Percentiles rank a stretch among this genome's conserved stretches.
Conservation (phyloP, 2,888 invertebrate species). For the Trichogramma dendrolimi region DNA sequence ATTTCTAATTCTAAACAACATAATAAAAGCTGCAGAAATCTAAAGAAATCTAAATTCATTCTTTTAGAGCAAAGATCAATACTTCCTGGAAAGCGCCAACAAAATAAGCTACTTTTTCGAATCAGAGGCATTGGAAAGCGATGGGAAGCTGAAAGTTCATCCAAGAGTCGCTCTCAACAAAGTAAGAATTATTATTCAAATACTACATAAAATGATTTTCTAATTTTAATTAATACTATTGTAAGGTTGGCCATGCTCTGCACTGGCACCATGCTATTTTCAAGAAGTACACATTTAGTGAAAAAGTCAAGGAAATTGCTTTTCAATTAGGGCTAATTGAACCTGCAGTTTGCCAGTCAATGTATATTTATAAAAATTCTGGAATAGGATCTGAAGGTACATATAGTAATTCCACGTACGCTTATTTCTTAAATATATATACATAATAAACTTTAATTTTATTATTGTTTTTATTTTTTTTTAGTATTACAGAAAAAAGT, state of each 20-base stretch:
- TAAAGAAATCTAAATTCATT: background rate
- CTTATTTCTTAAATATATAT: background rate
- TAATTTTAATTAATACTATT: slow-evolving; percentile 18
- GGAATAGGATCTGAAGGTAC: slow-evolving; percentile 82
- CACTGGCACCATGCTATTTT: slow-evolving; percentile 79
- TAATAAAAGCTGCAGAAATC: background rate
- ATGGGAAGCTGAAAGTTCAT: slow-evolving; percentile 70
- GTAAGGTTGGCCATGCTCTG: slow-evolving; percentile 79
- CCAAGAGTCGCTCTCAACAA: slow-evolving; percentile 68
- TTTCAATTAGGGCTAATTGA: slow-evolving; percentile 69
- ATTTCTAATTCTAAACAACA: slow-evolving; percentile 8
- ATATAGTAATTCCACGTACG: background rate
- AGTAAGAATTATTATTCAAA: slow-evolving; percentile 48
- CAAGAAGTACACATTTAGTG: slow-evolving; percentile 76
- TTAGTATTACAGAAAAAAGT: slow-evolving; percentile 8
- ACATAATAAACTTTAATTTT: background rate
- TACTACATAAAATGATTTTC: background rate
- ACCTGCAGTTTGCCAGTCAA: slow-evolving; percentile 89
- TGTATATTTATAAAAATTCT: slow-evolving; percentile 98
- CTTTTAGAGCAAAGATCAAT: slow-evolving; percentile 62
- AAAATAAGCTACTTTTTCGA: slow-evolving; percentile 92
- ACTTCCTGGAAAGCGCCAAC: slow-evolving; percentile 88
- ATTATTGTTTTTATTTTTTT: slow-evolving; percentile 1
- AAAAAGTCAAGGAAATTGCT: slow-evolving; percentile 74
- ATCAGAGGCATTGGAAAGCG: slow-evolving; percentile 68